Evolutionary conservation across 2,888 invertebrate genomes (phyloP), one percentile per base, ranked within the genome.

Genomic region (Furcula furcula): DNA sequence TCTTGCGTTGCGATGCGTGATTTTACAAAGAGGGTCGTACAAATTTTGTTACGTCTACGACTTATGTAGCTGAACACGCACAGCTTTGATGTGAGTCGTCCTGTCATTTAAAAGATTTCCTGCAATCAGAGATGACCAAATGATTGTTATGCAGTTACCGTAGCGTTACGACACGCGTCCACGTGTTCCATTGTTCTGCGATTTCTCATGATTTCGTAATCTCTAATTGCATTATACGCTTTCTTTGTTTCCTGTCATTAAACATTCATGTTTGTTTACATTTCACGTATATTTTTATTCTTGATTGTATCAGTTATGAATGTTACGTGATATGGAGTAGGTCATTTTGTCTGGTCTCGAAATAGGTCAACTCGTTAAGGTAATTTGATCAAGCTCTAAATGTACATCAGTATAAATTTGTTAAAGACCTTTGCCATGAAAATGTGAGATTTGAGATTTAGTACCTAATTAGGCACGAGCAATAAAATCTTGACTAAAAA

Each of bases 171-270:
- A 65, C 65, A 65, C 49, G 43, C 57, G 48, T 49, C 58, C 70
- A 71, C 66, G 68, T 70, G 67, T 63, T 45, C 70, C 55, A 76
- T 79, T 82, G 76, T 81, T 75, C 47, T 54, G 37, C 35, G 38
- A 39, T 32, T 58, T 61, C 48, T 55, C 56, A 50, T 58, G 40
- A 44, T 58, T 64, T 55, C 46, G 53, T 61, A 62, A 66, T 53
- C 38, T 41, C 40, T 41, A 42, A 47, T 58, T 58, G 34, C 50
- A 36, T 47, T 53, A 52, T 31, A 46, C 36, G 42, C 46, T 55
- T 53, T 57, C 50, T 54, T 47, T 38, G 20, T 55, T 56, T 57
- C 50, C 51, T 58, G 42, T 35, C 37, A 49, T 55, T 33, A 30
- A 34, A 38, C 37, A 34, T 36, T 34, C 29, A 7, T 35, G 36